Evolutionary conservation across 2,797 vertebrate genomes (phyloP).

Genomic region (Novumbra hubbsi): DNA sequence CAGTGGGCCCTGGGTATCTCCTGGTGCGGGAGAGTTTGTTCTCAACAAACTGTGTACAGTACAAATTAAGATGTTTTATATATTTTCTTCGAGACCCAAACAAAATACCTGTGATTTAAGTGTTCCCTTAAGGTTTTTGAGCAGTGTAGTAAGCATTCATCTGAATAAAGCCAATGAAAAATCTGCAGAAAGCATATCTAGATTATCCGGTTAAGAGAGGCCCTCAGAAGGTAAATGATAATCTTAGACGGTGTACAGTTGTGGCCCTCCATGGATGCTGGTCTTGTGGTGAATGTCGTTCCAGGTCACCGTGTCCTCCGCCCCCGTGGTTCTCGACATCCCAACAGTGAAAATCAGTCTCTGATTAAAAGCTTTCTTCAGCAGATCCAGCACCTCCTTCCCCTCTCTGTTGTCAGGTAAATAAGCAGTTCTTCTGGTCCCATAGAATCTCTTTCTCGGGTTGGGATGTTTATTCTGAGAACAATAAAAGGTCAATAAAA

Average conservation of each 20-base stretch:
- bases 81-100: no score
- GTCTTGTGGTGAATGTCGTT: constrained; percentile 94
- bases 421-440: constrained; percentile 70
- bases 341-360: constrained; percentile 88
- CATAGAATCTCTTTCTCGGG: constrained; percentile 68
- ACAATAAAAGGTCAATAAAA: neutral
- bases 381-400: constrained; percentile 72
- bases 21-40: no score
- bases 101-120: no score
- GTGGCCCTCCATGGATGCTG: constrained; percentile 64
- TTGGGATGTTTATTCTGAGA: constrained; percentile 74
- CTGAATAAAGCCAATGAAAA: neutral
- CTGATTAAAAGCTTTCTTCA: constrained; percentile 81
- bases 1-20: no score
- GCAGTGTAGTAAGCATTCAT: no score
- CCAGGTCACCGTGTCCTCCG: constrained; percentile 80
- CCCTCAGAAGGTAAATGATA: neutral
- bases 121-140: no score
- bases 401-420: constrained; percentile 84
- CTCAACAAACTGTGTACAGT: no score
- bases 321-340: constrained; percentile 77
- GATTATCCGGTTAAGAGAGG: no score
- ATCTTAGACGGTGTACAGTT: constrained; percentile 49
- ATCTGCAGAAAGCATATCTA: neutral
- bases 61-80: no score